A percentile compares a stretch with the other conserved stretches of the same genome.
Evolutionary conservation across 2,888 invertebrate genomes (phyloP).

Genomic region (Polia nebulosa): DNA sequence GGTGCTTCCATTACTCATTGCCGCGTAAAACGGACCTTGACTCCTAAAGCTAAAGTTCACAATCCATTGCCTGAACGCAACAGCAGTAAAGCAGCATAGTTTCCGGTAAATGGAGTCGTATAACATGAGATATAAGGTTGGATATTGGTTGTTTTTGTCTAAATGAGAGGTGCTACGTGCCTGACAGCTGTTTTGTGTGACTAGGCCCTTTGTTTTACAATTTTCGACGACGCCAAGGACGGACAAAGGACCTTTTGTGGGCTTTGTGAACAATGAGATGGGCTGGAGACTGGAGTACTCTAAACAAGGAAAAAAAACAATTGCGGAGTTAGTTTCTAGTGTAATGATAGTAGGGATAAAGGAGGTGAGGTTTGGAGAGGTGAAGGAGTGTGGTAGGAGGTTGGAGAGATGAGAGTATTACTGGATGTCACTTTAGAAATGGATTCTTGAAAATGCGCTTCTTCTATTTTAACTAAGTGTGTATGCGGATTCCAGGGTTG

Average conservation of each 20-base stretch:
- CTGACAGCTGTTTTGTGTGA: conserved; percentile 85
- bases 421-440: not conserved
- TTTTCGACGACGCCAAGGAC: conserved; percentile 77
- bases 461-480: not conserved
- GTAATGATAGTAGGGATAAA: conserved; percentile 25
- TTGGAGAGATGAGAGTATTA: not conserved
- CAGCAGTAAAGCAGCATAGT: not conserved
- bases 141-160: conserved; percentile 42
- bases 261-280: conserved; percentile 60
- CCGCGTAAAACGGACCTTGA: conserved; percentile 31
- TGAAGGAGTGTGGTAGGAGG: not conserved
- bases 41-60: conserved; percentile 7
- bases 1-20: conserved; percentile 33
- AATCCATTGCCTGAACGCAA: conserved; percentile 5
- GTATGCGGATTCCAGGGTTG: not conserved
- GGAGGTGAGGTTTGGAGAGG: not conserved
- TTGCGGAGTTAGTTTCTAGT: conserved; percentile 27
- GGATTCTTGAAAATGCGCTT: not conserved
- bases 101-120: conserved; percentile 9
- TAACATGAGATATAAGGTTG: conserved; percentile 26
- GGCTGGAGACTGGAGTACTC: conserved; percentile 47
- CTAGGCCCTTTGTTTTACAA: conserved; percentile 79
- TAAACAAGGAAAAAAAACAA: conserved; percentile 55
- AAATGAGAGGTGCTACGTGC: conserved; percentile 75
- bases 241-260: conserved; percentile 71